Evolutionary conservation across 2,888 invertebrate species (phyloP).

Genomic region (Nebria brevicollis): DNA sequence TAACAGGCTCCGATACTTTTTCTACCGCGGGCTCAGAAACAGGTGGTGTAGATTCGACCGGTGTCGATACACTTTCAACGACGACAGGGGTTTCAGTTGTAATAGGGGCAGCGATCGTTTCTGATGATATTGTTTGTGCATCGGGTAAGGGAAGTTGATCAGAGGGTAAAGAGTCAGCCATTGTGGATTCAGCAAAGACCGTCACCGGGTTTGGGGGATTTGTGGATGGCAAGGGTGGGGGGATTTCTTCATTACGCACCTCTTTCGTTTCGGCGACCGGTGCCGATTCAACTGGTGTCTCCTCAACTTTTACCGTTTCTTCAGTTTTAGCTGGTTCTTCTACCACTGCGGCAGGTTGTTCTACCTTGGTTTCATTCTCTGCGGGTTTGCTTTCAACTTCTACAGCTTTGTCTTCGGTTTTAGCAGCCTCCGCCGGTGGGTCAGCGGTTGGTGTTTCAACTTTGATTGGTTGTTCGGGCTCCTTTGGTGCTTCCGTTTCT

Average conservation of each 20-base stretch:
- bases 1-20: constrained; percentile 30
- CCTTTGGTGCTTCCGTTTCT: constrained; percentile 49
- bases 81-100: constrained; percentile 46
- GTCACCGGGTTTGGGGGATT: constrained; percentile 81
- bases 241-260: constrained; percentile 73
- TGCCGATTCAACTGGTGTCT: constrained; percentile 52
- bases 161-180: constrained; percentile 65
- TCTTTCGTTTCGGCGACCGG: constrained; percentile 57
- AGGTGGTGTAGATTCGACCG: constrained; percentile 17
- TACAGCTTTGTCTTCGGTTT: constrained; percentile 49
- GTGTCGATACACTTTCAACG: not conserved
- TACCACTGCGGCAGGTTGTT: constrained; percentile 48
- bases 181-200: constrained; percentile 76
- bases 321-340: constrained; percentile 14
- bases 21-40: constrained; percentile 38
- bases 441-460: constrained; percentile 24
- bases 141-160: constrained; percentile 46
- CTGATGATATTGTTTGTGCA: constrained; percentile 45
- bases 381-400: constrained; percentile 40
- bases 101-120: constrained; percentile 49
- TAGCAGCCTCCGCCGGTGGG: constrained; percentile 48
- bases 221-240: constrained; percentile 78
- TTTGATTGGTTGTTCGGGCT: constrained; percentile 37
- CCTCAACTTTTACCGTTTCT: constrained; percentile 43
- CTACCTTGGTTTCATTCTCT: constrained; percentile 46